phyloP scores from a whole-genome alignment of 2,888 invertebrate genomes.

The Agonum fuliginosum region DNA sequence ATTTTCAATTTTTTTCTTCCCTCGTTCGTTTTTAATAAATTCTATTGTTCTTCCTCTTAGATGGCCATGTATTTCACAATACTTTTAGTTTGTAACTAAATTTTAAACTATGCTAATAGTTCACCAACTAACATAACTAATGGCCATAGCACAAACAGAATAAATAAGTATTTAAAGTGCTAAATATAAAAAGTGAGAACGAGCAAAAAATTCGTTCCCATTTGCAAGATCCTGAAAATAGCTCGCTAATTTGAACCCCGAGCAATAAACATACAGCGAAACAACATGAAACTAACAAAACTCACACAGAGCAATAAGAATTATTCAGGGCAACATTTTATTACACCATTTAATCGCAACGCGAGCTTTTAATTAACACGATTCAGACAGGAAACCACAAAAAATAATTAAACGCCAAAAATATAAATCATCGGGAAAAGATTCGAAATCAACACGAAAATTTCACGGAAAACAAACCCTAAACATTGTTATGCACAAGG shows the following conservation, averaged over 20 bases:
- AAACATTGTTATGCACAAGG: slow-evolving; percentile 48
- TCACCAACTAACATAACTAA: no score
- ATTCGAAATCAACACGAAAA: slow-evolving; percentile 44
- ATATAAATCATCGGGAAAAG: slow-evolving; percentile 62
- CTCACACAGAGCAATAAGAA: slow-evolving; percentile 44
- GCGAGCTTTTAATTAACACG: slow-evolving; percentile 60
- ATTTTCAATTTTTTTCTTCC: no score
- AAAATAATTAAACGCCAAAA: slow-evolving; percentile 63
- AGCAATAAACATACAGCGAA: slow-evolving; percentile 36
- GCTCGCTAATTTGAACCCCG: slow-evolving; percentile 20
- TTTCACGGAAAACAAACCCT: slow-evolving; percentile 54
- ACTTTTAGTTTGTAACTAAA: no score
- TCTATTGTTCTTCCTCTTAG: no score
- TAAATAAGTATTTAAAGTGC: not conserved
- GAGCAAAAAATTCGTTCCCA: slow-evolving; percentile 4
- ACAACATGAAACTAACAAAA: slow-evolving; percentile 46
- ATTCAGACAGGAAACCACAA: slow-evolving; percentile 61
- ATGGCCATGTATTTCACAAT: no score
- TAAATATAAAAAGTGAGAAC: no score
- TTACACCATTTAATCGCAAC: slow-evolving; percentile 57
- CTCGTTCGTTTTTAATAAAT: no score
- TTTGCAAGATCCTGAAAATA: slow-evolving; percentile 32
- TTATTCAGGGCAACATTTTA: slow-evolving; percentile 54
- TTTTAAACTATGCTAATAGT: no score
- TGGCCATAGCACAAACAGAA: no score